Conservation (phyloP, 2,113 vertebrate genomes). For the Ondatra zibethicus region DNA sequence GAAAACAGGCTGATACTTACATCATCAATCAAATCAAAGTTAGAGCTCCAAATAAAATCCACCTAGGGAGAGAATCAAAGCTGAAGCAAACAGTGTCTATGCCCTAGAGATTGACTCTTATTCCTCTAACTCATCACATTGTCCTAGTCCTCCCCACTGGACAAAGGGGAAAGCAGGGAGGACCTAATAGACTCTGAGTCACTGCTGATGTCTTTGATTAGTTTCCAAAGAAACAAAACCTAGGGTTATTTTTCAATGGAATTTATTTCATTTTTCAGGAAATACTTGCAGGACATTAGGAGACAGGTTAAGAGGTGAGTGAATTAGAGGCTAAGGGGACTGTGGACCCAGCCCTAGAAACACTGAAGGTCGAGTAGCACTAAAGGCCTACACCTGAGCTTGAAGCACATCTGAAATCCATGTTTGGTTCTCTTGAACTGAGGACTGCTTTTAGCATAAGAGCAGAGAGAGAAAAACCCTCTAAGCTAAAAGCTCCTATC, state of each 20-base stretch:
- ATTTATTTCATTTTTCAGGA: background rate
- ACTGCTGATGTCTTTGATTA: background rate
- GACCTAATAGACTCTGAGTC: background rate
- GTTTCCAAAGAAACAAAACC: background rate
- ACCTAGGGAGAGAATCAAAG: background rate
- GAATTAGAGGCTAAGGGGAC: background rate
- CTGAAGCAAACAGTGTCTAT: background rate
- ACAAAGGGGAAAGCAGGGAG: background rate
- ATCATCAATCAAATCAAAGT: background rate
- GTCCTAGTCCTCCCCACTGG: background rate
- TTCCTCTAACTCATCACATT: background rate
- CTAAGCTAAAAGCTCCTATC: background rate
- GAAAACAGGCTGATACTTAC: background rate
- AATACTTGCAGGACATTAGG: background rate
- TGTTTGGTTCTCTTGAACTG: background rate
- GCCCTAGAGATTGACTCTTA: background rate
- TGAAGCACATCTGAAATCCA: background rate
- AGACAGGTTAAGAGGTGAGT: background rate
- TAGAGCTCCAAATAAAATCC: background rate
- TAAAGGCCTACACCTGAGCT: background rate
- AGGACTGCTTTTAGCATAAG: background rate
- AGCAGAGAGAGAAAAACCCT: accelerated
- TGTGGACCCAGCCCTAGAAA: background rate
- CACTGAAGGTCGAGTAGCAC: background rate
- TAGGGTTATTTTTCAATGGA: background rate